Evolutionary conservation across 2,888 invertebrate species (phyloP), one percentile per base, ranked within the genome.

Genomic region (Callosobruchus maculatus): DNA sequence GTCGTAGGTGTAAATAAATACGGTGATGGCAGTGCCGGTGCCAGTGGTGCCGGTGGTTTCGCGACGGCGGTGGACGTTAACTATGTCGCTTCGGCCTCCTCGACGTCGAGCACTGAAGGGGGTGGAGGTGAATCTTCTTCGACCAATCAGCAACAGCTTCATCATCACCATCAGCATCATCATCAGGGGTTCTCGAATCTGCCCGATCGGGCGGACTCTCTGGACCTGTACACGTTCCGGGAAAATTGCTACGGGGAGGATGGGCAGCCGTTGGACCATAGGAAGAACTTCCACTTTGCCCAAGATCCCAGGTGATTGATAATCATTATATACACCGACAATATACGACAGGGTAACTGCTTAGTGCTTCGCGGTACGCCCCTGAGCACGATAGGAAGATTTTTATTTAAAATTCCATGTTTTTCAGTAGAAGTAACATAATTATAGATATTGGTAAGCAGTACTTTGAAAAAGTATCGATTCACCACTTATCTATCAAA

Each of bases 221-320:
- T 91, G 68, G 91, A 91, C 82, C 86, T 91, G 71, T 91, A 91
- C 80, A 88, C 90, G 2, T 90, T 91, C 80, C 86, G 90, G 71
- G 91, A 91, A 80, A 91, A 91, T 78, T 90, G 90, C 80, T 91
- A 90, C 83, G 89, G 88, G 77, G 88, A 90, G 75, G 90, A 89
- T 76, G 88, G 88, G 70, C 68, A 68, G 0, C 21, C 68, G n/a
- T n/a, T n/a, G 21, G 68, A 68, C 21, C 21, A 68, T 7, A 72
- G 72, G 70, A 77, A 72, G 74, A 81, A 80, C 73, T 76, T 79
- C 77, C 68, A 21, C 79, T 71, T 69, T 20, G 67, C 71, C 67
- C 66, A 3, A n/a, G 68, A 21, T 68, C 68, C 49, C 7, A 49
- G 49, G 49, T 49, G 13, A 49, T 49, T 1, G n/a, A n/a, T n/a